A percentile compares a stretch with the other conserved stretches of the same genome.
These are phyloP conservation scores for Erynnis tages DNA, from an alignment of 2,888 invertebrate species.

Conservation along the genomic window DNA sequence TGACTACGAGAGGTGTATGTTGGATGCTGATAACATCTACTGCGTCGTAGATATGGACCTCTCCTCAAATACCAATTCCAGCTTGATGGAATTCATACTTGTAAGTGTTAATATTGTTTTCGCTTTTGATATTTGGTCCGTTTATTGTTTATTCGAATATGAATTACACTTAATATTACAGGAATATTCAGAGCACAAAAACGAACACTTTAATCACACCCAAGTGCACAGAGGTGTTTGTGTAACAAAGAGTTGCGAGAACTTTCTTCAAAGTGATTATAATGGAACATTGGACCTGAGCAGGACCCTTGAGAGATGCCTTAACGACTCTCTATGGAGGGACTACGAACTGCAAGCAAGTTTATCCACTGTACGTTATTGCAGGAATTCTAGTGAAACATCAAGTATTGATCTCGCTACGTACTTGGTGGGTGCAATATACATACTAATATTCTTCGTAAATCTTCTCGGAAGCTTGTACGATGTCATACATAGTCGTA, in stretches of 20 bases:
- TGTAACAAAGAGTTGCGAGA: conserved; percentile 53
- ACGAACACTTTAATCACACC: conserved; percentile 67
- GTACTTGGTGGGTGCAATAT: background rate
- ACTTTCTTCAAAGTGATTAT: conserved; percentile 28
- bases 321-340: conserved; percentile 35
- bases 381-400: background rate
- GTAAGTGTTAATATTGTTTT: background rate
- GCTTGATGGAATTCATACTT: background rate
- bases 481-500: conserved; percentile 28
- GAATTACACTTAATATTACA: conserved; percentile 36
- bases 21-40: background rate
- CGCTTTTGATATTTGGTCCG: too few relatives aligned
- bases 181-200: conserved; percentile 56
- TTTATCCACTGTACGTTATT: conserved; percentile 12
- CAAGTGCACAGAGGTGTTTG: conserved; percentile 66
- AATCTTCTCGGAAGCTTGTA: conserved; percentile 8
- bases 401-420: background rate
- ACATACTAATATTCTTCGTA: conserved; percentile 7
- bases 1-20: background rate
- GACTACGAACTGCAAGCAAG: conserved; percentile 35
- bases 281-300: conserved; percentile 28
- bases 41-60: background rate
- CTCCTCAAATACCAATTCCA: background rate
- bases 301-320: conserved; percentile 35
- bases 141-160: too few relatives aligned